These are phyloP conservation scores for Palythoa grandiflora DNA, from an alignment of 92 coral and sea anemone species.

Conservation along the genomic window DNA sequence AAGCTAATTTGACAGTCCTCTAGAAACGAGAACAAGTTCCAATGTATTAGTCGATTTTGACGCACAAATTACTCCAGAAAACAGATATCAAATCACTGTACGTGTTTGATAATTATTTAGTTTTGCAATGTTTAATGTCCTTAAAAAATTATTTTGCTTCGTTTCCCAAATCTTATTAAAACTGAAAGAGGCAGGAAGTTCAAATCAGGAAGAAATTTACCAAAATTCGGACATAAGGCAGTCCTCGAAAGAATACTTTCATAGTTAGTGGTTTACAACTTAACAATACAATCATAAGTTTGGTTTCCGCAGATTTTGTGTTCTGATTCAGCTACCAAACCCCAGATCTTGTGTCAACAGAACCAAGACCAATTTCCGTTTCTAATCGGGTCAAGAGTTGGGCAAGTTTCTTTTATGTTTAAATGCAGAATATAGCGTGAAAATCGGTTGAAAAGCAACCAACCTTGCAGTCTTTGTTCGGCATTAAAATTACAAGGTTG, in stretches of 20 bases:
- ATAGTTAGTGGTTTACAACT: slow-evolving; percentile 27
- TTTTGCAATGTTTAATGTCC: slow-evolving; percentile 10
- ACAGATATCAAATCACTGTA: slow-evolving; percentile 19
- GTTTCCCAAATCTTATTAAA: slow-evolving; percentile 28
- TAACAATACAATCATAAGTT: slow-evolving; percentile 42
- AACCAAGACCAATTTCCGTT: slow-evolving; percentile 80
- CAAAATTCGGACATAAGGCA: slow-evolving; percentile 45
- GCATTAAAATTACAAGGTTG: slow-evolving; percentile 52
- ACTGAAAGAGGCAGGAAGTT: slow-evolving; percentile 14
- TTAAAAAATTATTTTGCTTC: slow-evolving; percentile 30
- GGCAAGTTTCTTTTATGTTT: slow-evolving; percentile 55
- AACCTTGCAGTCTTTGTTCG: slow-evolving; percentile 49
- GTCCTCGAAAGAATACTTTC: slow-evolving; percentile 16
- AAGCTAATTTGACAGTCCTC: slow-evolving; percentile 43
- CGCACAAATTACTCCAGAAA: slow-evolving; percentile 23
- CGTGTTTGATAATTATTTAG: slow-evolving; percentile 14
- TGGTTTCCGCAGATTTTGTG: slow-evolving; percentile 77
- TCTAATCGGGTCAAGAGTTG: slow-evolving; percentile 76
- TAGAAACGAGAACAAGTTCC: slow-evolving; percentile 12
- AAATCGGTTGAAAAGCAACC: slow-evolving; percentile 14
- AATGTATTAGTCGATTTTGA: slow-evolving; percentile 14
- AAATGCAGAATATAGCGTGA: slow-evolving; percentile 51
- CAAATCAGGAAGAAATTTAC: slow-evolving; percentile 32
- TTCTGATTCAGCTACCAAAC: slow-evolving; percentile 59
- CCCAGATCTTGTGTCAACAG: slow-evolving; percentile 76